Base-by-base conservation (phyloP, 2,113 vertebrate genomes). In the Callaeas wilsoni region DNA sequence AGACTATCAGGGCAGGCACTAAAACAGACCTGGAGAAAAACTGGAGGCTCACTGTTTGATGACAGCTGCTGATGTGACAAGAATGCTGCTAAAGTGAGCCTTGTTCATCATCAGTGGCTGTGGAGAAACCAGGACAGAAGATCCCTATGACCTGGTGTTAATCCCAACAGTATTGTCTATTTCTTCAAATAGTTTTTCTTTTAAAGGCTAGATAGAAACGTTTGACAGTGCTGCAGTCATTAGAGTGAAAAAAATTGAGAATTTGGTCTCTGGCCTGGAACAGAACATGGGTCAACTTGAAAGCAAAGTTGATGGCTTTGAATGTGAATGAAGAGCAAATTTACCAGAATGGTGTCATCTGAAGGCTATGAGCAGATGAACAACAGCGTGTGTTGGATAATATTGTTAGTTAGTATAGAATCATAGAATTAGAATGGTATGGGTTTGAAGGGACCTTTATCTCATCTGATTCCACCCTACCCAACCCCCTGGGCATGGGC, bases 191-290 rank as follows among this genome's bases (percentile, higher is more conserved):
- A 47, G 23, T 47, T 74, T 73, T 67, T 68, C 26, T 79, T 52
- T 39, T 3, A 75, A 73, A 94, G 60, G 30, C 56, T 67, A 80
- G 76, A 33, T 57, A 84, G 35, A 84, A 79, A 77, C 4, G 15
- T 44, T 87, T 74, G 39, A 67, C 47, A 90, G 44, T 27, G 12
- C 32, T 84, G 65, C 57, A 96, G 37, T 49, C 67, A 60, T 53
- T 76, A 84, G 29, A 53, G n/a, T 29, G 37, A 29, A 52, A 84
- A 68, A 74, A 68, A n/a, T 0, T 25, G 35, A 74, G 39, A 90
- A 81, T 75, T 93, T 96, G 49, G 80, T 94, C 62, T 82, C n/a
- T 65, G 55, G 30, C 47, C 64, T 75, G n/a, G 65, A 97, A 93
- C 0, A 4, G 83, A 92, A 90, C 56, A 55, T 32, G 9, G 87